phyloP scores from a whole-genome alignment of 2,888 invertebrate species.

The Sphecodes monilicornis region DNA sequence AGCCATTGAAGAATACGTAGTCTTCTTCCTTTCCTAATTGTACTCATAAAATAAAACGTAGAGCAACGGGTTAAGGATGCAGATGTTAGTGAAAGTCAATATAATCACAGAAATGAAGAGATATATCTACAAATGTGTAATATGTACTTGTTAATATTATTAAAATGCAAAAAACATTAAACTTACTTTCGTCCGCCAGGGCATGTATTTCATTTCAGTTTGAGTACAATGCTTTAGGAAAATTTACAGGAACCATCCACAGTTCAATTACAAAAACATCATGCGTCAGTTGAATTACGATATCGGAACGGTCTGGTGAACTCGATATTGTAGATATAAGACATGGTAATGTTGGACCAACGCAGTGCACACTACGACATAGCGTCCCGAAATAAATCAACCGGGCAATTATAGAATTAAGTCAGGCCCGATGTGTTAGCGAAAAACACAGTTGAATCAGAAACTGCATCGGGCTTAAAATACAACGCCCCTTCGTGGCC shows the following conservation, averaged over 20 bases:
- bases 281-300: background rate
- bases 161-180: too few relatives aligned
- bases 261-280: background rate
- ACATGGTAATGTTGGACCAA: background rate
- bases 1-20: too few relatives aligned
- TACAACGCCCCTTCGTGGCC: slow-evolving; percentile 38
- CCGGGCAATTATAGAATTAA: slow-evolving; percentile 40
- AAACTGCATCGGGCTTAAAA: slow-evolving; percentile 49
- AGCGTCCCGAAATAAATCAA: slow-evolving; percentile 37
- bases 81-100: too few relatives aligned
- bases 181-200: too few relatives aligned
- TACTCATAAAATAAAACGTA: too few relatives aligned
- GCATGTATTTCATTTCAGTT: too few relatives aligned
- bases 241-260: background rate
- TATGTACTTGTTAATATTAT: too few relatives aligned
- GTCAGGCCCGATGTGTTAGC: slow-evolving; percentile 35
- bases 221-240: too few relatives aligned
- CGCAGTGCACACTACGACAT: background rate
- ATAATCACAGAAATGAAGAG: too few relatives aligned
- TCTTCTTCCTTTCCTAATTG: too few relatives aligned
- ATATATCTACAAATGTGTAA: too few relatives aligned
- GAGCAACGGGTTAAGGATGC: too few relatives aligned
- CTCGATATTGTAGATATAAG: background rate
- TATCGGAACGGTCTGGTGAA: background rate
- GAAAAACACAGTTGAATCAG: slow-evolving; percentile 52